These are phyloP conservation scores for Scyliorhinus canicula DNA, from an alignment of 2,797 vertebrate species.

Conservation along the genomic window DNA sequence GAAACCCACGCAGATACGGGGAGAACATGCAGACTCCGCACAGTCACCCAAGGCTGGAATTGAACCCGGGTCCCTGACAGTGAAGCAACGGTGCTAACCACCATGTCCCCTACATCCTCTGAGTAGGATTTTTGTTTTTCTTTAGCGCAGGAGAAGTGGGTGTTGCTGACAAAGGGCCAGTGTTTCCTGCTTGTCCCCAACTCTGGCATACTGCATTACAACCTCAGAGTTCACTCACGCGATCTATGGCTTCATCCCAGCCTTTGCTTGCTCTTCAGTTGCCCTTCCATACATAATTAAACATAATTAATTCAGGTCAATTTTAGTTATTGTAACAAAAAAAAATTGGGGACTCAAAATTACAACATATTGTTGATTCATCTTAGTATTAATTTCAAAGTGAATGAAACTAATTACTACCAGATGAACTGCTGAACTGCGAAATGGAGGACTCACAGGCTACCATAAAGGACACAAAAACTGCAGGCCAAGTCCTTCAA, in stretches of 20 bases:
- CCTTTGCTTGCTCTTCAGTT: not conserved
- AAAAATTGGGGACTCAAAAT: not conserved
- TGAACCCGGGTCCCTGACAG: too few species aligned
- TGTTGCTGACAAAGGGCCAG: not conserved
- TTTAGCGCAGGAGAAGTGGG: not conserved
- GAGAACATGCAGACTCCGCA: too few species aligned
- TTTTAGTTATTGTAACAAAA: not conserved
- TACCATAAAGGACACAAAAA: not conserved
- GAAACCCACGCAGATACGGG: too few species aligned
- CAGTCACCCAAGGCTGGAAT: too few species aligned
- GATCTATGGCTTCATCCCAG: not conserved
- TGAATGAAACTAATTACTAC: not conserved
- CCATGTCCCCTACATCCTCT: too few species aligned
- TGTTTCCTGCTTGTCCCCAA: not conserved
- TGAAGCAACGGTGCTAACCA: too few species aligned
- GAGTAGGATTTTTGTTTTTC: not conserved
- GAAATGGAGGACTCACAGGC: not conserved
- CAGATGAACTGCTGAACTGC: not conserved
- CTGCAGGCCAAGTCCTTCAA: not conserved
- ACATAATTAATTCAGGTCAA: not conserved
- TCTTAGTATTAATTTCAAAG: not conserved
- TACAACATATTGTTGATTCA: not conserved
- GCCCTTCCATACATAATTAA: not conserved
- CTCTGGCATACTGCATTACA: not conserved
- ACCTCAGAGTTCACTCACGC: not conserved